Conservation (phyloP, 2,888 invertebrate genomes). For the Amphipyra tragopoginis region DNA sequence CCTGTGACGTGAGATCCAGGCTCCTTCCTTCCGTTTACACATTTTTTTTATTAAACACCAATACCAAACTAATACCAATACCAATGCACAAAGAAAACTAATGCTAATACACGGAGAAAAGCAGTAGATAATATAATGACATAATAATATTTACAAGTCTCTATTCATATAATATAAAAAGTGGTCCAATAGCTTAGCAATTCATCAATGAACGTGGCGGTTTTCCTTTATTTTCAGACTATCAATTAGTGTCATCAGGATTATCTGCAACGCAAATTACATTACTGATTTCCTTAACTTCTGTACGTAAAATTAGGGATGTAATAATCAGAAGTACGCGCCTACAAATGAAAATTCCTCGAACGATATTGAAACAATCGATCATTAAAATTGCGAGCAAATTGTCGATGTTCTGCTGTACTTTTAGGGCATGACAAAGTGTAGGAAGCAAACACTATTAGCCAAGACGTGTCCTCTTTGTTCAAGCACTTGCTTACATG, state of each 20-base stretch:
- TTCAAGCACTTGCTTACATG: conserved; percentile 54
- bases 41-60: no score
- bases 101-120: no score
- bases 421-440: conserved; percentile 57
- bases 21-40: no score
- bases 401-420: conserved; percentile 33
- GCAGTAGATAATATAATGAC: no score
- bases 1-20: no score
- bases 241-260: conserved; percentile 3
- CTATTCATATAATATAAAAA: no score
- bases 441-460: conserved; percentile 52
- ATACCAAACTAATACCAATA: no score
- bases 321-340: neutral
- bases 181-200: no score
- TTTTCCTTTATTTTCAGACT: no score
- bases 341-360: conserved; percentile 15
- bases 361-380: conserved; percentile 47
- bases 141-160: no score
- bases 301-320: neutral
- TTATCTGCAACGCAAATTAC: neutral
- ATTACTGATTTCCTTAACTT: conserved; percentile 6
- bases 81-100: no score
- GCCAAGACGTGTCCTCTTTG: conserved; percentile 55
- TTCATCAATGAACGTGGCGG: no score
- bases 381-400: conserved; percentile 35